Conservation (phyloP, 2,113 vertebrate species). For the Bubo blakistoni region DNA sequence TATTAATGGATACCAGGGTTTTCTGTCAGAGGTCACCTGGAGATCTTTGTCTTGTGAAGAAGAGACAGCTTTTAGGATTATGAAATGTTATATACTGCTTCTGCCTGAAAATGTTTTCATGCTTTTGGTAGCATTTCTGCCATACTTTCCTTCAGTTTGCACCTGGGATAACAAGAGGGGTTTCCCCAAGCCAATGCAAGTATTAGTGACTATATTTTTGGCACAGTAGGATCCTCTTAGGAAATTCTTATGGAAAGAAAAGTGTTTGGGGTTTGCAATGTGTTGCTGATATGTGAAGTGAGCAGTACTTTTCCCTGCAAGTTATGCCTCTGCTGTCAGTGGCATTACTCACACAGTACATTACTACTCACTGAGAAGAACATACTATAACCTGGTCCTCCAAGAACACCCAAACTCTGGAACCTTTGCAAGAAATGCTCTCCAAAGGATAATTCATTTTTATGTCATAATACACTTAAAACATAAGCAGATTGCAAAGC, state of each 20-base stretch:
- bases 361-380: background rate
- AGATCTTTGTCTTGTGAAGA: background rate
- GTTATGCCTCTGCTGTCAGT: background rate
- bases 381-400: background rate
- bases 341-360: background rate
- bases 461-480: background rate
- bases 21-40: background rate
- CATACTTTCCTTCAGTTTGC: background rate
- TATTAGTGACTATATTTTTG: slow-evolving; percentile 27
- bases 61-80: slow-evolving; percentile 2
- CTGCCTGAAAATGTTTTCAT: background rate
- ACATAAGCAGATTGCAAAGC: background rate
- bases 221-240: background rate
- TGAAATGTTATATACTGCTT: slow-evolving; percentile 19
- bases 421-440: background rate
- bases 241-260: background rate
- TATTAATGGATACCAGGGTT: background rate
- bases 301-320: background rate
- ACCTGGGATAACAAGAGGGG: background rate
- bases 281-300: background rate
- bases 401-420: background rate
- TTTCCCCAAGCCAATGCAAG: background rate
- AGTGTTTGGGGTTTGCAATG: background rate
- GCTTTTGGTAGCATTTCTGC: background rate
- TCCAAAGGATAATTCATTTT: background rate